These are phyloP conservation scores for Anseranas semipalmata DNA, from an alignment of 2,113 vertebrate genomes.

Conservation along the genomic window DNA sequence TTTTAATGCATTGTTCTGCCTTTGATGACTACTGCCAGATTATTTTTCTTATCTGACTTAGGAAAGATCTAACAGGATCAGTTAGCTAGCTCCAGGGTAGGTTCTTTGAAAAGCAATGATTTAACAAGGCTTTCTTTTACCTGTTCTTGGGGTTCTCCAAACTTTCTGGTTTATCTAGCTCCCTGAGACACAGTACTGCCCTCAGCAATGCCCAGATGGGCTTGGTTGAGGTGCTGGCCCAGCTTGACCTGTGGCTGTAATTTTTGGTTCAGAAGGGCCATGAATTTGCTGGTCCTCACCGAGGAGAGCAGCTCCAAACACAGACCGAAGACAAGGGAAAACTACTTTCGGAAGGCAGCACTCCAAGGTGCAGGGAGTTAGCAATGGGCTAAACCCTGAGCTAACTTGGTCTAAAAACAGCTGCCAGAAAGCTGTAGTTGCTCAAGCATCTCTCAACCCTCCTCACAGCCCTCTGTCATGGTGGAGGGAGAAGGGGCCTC, in stretches of 20 bases:
- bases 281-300: fast-evolving
- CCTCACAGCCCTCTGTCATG: neutral
- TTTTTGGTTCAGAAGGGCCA: neutral
- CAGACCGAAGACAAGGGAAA: neutral
- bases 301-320: neutral
- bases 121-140: constrained; percentile 51
- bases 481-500: neutral
- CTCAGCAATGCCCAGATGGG: neutral
- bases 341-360: neutral
- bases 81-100: constrained; percentile 48
- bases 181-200: neutral
- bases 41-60: constrained; percentile 58
- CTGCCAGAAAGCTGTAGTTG: neutral
- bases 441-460: neutral
- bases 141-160: constrained; percentile 25
- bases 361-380: neutral
- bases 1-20: constrained; percentile 15
- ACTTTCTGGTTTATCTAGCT: constrained; percentile 38
- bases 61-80: constrained; percentile 60
- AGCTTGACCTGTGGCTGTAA: neutral
- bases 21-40: constrained; percentile 63
- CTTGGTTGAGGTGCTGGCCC: neutral
- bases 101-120: constrained; percentile 67
- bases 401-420: neutral
- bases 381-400: neutral